These are phyloP conservation scores for Microcebus lehilahytsara DNA, from an alignment of 2,113 vertebrate genomes.

Conservation along the genomic window DNA sequence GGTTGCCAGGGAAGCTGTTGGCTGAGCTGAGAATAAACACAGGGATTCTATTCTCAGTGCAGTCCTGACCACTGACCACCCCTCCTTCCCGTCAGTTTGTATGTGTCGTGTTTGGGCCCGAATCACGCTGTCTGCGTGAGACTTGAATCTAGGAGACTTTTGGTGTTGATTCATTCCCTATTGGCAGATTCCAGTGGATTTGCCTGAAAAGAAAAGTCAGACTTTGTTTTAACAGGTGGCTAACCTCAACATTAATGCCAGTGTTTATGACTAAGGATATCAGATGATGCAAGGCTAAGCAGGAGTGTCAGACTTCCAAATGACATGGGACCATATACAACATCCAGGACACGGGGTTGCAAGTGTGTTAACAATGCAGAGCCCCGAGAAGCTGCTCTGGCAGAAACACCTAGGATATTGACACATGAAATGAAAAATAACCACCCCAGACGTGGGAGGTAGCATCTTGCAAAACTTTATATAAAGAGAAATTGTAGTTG, in stretches of 20 bases:
- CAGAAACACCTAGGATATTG: neutral
- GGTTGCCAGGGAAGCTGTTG: neutral
- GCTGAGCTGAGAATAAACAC: slow-evolving; percentile 25
- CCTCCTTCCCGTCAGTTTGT: neutral
- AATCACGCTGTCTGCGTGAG: neutral
- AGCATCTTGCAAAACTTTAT: neutral
- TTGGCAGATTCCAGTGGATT: neutral
- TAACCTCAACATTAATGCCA: neutral
- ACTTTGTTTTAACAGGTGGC: neutral
- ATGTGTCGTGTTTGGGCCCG: neutral
- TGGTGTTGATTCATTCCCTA: neutral
- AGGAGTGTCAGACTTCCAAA: neutral
- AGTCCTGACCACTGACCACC: neutral
- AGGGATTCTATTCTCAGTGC: slow-evolving; percentile 30
- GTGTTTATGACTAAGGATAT: neutral
- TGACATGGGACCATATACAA: neutral
- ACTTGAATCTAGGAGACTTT: neutral
- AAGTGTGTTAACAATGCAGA: neutral
- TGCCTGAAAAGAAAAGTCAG: neutral
- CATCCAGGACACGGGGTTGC: neutral
- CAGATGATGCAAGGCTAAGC: neutral
- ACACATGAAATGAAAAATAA: neutral
- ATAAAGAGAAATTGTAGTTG: neutral
- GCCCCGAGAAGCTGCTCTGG: neutral
- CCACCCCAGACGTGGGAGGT: neutral